Percentiles rank a stretch among this genome's conserved stretches.
Evolutionary conservation across 1,140 invertebrate species (phyloP).

Genomic region (Trichonephila clavata): DNA sequence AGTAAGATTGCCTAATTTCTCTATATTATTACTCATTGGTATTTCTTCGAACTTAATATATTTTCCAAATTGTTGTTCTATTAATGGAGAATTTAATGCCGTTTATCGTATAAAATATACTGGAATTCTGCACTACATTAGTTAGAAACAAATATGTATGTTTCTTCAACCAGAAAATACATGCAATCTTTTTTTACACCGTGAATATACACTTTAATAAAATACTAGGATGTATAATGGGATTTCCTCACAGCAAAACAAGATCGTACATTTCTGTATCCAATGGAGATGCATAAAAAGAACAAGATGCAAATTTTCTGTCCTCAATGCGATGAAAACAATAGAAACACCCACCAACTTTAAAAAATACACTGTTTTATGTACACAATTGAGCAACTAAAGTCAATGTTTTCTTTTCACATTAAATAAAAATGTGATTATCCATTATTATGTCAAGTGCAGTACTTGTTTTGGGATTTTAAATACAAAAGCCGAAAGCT

Average conservation of each 20-base stretch:
- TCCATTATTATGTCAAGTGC: too few relatives aligned
- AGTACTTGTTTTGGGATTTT: too few relatives aligned
- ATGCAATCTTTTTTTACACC: too few relatives aligned
- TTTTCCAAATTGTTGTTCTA: background rate
- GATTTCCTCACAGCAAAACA: background rate
- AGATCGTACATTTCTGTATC: background rate
- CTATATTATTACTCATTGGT: slow-evolving; percentile 37
- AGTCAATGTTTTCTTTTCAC: too few relatives aligned
- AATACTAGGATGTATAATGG: background rate
- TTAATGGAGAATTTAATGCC: too few relatives aligned
- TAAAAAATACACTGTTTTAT: too few relatives aligned
- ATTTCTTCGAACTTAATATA: background rate
- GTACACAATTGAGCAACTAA: too few relatives aligned
- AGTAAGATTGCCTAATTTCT: slow-evolving; percentile 47
- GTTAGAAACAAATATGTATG: background rate
- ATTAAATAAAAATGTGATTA: too few relatives aligned
- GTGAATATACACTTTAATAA: background rate
- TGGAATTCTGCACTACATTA: background rate
- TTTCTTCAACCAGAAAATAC: background rate
- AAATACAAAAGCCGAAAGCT: too few relatives aligned
- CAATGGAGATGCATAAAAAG: background rate
- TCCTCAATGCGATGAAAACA: background rate
- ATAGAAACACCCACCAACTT: too few relatives aligned
- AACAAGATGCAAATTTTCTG: background rate
- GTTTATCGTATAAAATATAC: background rate